Percentiles rank a stretch among this genome's conserved stretches.
Conservation (phyloP, 1,140 invertebrate genomes). For the Zaprionus nigranus region DNA sequence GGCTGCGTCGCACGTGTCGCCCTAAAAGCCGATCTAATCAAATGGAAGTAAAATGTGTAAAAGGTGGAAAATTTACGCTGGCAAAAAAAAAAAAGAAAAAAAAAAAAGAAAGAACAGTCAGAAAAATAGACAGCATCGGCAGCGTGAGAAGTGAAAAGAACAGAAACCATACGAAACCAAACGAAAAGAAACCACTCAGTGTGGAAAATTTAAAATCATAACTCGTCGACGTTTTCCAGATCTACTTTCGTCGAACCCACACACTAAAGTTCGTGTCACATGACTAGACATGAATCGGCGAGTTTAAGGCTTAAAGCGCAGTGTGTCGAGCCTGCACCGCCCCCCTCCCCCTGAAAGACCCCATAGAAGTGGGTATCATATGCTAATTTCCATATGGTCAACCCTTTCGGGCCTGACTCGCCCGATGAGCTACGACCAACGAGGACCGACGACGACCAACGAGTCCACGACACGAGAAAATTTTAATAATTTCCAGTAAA, state of each 20-base stretch:
- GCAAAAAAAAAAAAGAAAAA: slow-evolving; percentile 35
- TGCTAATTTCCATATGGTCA: slow-evolving; percentile 83
- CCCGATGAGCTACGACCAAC: slow-evolving; percentile 41
- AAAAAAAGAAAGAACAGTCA: slow-evolving; percentile 48
- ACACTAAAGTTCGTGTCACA: slow-evolving; percentile 47
- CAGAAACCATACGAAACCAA: slow-evolving; percentile 21
- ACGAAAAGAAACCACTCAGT: slow-evolving; percentile 37
- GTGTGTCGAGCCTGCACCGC: neutral
- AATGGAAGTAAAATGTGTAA: slow-evolving; percentile 83
- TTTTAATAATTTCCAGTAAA: slow-evolving; percentile 80
- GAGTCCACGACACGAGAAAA: slow-evolving; percentile 60
- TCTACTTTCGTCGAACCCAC: slow-evolving; percentile 24
- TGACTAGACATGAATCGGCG: slow-evolving; percentile 61
- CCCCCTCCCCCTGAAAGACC: neutral
- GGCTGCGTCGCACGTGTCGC: slow-evolving; percentile 62
- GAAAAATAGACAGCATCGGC: slow-evolving; percentile 37
- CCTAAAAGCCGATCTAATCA: slow-evolving; percentile 79
- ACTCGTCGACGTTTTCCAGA: slow-evolving; percentile 55
- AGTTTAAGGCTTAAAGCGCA: slow-evolving; percentile 64
- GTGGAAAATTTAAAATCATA: slow-evolving; percentile 73
- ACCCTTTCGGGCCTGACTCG: slow-evolving; percentile 55
- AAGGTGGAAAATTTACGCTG: slow-evolving; percentile 77
- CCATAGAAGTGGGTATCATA: slow-evolving; percentile 68
- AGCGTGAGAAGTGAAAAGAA: slow-evolving; percentile 6
- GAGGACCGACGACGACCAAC: neutral